Evolutionary conservation across 2,888 invertebrate species (phyloP).

Genomic region (Geotrupes spiniger): DNA sequence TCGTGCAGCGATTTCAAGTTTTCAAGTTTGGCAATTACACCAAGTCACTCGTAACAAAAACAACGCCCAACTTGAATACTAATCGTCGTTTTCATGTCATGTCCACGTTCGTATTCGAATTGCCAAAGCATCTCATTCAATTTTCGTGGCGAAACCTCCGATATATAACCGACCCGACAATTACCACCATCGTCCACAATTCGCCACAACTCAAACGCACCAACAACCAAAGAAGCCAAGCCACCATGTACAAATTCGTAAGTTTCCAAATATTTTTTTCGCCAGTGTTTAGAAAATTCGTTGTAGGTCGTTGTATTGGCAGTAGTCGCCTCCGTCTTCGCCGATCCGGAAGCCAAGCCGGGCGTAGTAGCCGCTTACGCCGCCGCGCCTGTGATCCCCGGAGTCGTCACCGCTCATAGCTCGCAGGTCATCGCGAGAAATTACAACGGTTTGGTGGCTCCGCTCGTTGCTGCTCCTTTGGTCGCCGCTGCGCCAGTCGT

Average conservation of each 20-base stretch:
- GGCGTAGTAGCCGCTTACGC: constrained; percentile 38
- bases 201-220: too few relatives aligned
- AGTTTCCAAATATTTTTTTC: constrained; percentile 2
- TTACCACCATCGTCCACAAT: too few relatives aligned
- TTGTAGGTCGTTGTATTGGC: constrained; percentile 25
- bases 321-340: constrained; percentile 36
- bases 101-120: too few relatives aligned
- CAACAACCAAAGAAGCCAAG: constrained; percentile 14
- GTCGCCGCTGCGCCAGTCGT: constrained; percentile 37
- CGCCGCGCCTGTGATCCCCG: constrained; percentile 32
- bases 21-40: too few relatives aligned
- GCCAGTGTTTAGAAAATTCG: constrained; percentile 1
- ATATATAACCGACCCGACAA: too few relatives aligned
- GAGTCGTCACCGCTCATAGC: constrained; percentile 61
- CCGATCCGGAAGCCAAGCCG: constrained; percentile 38
- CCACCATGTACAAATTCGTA: constrained; percentile 19
- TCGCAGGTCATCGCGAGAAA: constrained; percentile 62
- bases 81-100: too few relatives aligned
- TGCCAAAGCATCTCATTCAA: too few relatives aligned
- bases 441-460: constrained; percentile 58
- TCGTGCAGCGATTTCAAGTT: too few relatives aligned
- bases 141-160: too few relatives aligned
- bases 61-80: too few relatives aligned
- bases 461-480: constrained; percentile 29
- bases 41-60: too few relatives aligned